These are phyloP conservation scores for Chloebia gouldiae DNA, from an alignment of 2,113 vertebrate genomes.

Conservation along the genomic window DNA sequence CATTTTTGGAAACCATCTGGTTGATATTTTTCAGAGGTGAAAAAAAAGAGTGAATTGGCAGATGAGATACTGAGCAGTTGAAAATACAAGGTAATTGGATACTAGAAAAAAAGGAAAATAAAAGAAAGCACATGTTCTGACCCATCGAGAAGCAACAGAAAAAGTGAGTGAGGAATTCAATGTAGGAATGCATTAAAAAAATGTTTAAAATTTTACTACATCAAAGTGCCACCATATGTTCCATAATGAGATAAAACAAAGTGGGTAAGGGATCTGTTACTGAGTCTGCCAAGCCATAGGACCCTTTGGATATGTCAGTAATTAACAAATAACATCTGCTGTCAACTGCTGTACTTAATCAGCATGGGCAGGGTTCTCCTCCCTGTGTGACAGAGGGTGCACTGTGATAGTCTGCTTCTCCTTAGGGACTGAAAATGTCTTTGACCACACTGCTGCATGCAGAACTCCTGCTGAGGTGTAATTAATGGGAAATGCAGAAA, in stretches of 20 bases:
- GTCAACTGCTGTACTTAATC: slow-evolving; percentile 37
- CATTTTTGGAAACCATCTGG: slow-evolving; percentile 38
- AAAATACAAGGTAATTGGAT: neutral
- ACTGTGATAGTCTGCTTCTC: neutral
- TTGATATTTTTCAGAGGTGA: neutral
- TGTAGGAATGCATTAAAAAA: neutral
- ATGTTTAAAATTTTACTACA: neutral
- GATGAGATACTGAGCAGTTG: neutral
- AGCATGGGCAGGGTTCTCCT: neutral
- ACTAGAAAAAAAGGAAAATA: neutral
- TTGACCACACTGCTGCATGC: neutral
- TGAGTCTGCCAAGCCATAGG: neutral
- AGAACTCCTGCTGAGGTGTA: neutral
- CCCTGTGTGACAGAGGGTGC: neutral
- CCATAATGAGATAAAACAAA: neutral
- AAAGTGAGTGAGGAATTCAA: neutral
- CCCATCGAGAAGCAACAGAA: neutral
- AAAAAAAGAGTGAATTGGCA: neutral
- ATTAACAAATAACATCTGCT: slow-evolving; percentile 53
- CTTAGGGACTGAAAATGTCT: neutral
- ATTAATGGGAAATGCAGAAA: slow-evolving; percentile 13
- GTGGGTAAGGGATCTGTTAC: neutral
- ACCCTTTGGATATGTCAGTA: slow-evolving; percentile 41
- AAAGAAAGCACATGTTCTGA: neutral
- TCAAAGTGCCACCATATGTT: slow-evolving; percentile 1